A percentile compares a stretch with the other conserved stretches of the same genome.
These are phyloP conservation scores for Phaethornis superciliosus DNA, from an alignment of 2,113 vertebrate genomes.

Conservation along the genomic window DNA sequence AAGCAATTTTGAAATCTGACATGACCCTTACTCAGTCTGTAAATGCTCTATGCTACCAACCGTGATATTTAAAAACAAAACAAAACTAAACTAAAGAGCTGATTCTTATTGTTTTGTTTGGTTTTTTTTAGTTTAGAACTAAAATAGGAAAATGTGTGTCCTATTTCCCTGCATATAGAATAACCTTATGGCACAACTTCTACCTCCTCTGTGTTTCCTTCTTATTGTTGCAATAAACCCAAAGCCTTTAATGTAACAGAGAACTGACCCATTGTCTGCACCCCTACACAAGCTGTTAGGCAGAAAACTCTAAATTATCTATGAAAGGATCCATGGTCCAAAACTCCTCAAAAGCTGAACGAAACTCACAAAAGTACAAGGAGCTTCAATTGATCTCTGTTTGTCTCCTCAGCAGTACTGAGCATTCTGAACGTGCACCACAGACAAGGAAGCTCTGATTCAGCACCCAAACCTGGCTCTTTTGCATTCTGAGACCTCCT, in stretches of 20 bases:
- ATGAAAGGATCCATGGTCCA: background rate
- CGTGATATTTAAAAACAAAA: background rate
- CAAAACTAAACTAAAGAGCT: background rate
- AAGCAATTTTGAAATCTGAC: background rate
- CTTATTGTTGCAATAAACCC: background rate
- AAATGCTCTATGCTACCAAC: background rate
- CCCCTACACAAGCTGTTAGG: background rate
- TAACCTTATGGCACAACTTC: background rate
- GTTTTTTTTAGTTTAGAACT: background rate
- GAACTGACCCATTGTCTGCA: background rate
- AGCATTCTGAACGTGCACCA: background rate
- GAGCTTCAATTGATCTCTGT: background rate
- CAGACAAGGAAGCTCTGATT: background rate
- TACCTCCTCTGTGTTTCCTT: background rate
- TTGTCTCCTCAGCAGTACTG: background rate
- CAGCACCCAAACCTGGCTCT: background rate
- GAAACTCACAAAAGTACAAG: background rate
- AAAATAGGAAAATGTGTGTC: background rate
- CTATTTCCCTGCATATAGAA: background rate
- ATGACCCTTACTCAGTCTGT: background rate
- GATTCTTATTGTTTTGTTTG: background rate
- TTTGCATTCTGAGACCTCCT: background rate
- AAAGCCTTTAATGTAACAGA: background rate
- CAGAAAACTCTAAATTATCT: background rate
- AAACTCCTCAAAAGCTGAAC: background rate